A percentile compares a stretch with the other conserved stretches of the same genome.
Evolutionary conservation across 2,113 vertebrate genomes (phyloP).

Genomic region (Scolopax mira): DNA sequence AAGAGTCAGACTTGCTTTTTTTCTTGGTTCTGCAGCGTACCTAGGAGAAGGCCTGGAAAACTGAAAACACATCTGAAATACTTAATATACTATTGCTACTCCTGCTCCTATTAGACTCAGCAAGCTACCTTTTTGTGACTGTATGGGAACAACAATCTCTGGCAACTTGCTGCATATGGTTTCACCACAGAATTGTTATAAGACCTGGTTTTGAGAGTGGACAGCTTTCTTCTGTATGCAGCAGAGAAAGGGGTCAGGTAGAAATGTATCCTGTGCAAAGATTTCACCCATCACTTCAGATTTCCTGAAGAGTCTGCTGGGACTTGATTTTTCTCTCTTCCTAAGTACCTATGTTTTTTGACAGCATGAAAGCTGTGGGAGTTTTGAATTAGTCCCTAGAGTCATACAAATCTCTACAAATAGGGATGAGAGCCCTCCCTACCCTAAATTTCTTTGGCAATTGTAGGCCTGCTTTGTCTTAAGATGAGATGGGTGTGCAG

Average conservation of each 20-base stretch:
- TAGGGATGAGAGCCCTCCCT: not conserved
- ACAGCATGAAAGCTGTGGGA: not conserved
- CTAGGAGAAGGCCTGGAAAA: not conserved
- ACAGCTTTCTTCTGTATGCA: not conserved
- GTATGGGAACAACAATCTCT: not conserved
- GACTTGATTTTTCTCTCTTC: not conserved
- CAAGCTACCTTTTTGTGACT: not conserved
- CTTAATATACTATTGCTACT: not conserved
- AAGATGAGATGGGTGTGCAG: not conserved
- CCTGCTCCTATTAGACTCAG: not conserved
- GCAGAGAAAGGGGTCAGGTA: not conserved
- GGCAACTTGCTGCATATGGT: not conserved
- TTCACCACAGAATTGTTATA: not conserved
- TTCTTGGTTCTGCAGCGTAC: not conserved
- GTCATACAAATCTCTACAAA: not conserved
- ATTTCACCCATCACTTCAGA: not conserved
- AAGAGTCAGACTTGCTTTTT: not conserved
- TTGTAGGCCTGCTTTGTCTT: not conserved
- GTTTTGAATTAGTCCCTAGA: not conserved
- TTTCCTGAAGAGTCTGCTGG: not conserved
- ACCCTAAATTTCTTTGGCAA: not conserved
- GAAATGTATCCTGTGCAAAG: not conserved
- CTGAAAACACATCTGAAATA: not conserved
- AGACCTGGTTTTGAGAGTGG: not conserved
- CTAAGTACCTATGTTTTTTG: not conserved